Base-by-base conservation (phyloP, 2,113 vertebrate genomes). In the Pelmatolapia mariae region DNA sequence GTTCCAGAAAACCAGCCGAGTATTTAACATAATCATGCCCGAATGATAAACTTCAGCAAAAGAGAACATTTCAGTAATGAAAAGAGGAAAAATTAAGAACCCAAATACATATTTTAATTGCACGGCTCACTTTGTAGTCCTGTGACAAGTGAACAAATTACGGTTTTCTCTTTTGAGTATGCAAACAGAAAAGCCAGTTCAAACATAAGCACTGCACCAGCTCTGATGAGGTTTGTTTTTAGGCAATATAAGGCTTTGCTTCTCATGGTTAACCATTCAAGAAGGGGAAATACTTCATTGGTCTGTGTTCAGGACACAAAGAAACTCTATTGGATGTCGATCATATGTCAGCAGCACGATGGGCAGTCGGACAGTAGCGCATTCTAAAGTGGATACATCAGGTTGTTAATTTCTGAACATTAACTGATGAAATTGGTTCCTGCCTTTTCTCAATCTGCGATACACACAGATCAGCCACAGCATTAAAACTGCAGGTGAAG, bases 161-260 rank as follows among this genome's bases (percentile, higher is more conserved):
- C 78, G 63, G 84, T 79, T 91, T 92, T 94, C 50, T 85, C 43
- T 82, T 88, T 87, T 89, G 89, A 81, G 82, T 66, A 83, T 79
- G 22, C 36, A 73, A 29, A 52, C 12, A 71, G 54, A 83, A 88
- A 86, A 81, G 19, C 71, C 29, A 88, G 40, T 86, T 90, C 22
- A 87, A 83, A 92, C 76, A 68, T 26, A 68, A 90, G 61, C 80
- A 45, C 82, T 71, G 84, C 66, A 68, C 76, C 38, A 82, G 63
- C 52, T 47, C 53, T 57, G 91, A 89, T 84, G 63, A 80, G 85
- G 80, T 71, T 87, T 93, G 53, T 94, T 92, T 94, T 85, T 91
- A 81, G 86, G 50, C 94, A 95, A 96, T 95, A 94, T 91, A 84
- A 95, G 38, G 61, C 84, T 89, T 82, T 84, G 85, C 90, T 92